phyloP scores from a whole-genome alignment of 2,797 vertebrate genomes.

The Cossypha heuglini region DNA sequence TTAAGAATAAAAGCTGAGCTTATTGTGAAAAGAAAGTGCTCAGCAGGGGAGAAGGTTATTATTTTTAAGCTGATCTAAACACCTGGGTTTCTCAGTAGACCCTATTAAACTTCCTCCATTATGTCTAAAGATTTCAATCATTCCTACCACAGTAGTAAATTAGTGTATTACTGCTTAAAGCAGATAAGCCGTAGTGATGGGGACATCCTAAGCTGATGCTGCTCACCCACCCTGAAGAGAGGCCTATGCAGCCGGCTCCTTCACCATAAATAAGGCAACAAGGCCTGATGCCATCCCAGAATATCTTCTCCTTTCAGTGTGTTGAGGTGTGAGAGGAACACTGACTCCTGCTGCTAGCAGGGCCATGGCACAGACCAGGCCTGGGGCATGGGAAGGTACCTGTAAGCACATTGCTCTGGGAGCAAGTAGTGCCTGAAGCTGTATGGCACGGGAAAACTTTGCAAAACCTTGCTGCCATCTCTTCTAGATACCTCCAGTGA shows the following conservation, averaged over 20 bases:
- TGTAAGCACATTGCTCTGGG: neutral
- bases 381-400: neutral
- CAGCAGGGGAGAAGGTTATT: slow-evolving; percentile 82
- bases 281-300: neutral
- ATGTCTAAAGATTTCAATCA: slow-evolving; percentile 83
- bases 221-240: slow-evolving; percentile 64
- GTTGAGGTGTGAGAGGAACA: neutral
- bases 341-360: neutral
- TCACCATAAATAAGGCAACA: neutral
- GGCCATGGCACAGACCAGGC: accelerated
- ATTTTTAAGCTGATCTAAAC: slow-evolving; percentile 91
- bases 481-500: neutral
- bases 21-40: slow-evolving; percentile 82
- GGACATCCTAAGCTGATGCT: slow-evolving; percentile 52
- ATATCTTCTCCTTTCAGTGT: neutral
- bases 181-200: slow-evolving; percentile 51
- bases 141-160: slow-evolving; percentile 75
- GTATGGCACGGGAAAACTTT: neutral
- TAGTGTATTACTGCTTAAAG: slow-evolving; percentile 70
- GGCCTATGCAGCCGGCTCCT: neutral
- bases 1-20: slow-evolving; percentile 83
- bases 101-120: slow-evolving; percentile 81
- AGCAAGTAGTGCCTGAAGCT: neutral
- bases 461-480: neutral
- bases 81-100: slow-evolving; percentile 83